phyloP scores from a whole-genome alignment of 2,888 invertebrate species.

The Xestoiulus laeticollis region DNA sequence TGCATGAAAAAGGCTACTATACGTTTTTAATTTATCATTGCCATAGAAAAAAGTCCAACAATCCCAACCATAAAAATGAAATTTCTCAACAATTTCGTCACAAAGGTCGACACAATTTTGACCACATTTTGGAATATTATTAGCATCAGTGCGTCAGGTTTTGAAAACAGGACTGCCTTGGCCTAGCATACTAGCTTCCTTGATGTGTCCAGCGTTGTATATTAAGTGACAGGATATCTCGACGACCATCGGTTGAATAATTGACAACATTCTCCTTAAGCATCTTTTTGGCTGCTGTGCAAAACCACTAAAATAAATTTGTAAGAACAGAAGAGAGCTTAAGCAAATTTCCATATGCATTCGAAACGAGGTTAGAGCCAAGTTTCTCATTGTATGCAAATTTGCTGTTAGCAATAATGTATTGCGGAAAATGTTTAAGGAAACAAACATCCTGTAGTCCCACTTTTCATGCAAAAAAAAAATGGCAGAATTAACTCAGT shows the following conservation, averaged over 20 bases:
- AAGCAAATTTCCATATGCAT: not conserved
- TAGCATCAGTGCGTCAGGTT: not conserved
- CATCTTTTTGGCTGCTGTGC: not conserved
- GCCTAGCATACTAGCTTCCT: not conserved
- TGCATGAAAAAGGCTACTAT: no score
- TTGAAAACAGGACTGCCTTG: conserved; percentile 37
- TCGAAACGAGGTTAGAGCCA: not conserved
- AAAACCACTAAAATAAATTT: not conserved
- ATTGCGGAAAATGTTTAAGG: not conserved
- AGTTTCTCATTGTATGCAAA: conserved; percentile 22
- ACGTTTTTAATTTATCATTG: no score
- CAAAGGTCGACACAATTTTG: not conserved
- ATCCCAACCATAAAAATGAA: not conserved
- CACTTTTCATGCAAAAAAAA: not conserved
- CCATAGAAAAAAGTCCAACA: not conserved
- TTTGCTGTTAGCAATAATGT: not conserved
- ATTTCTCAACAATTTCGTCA: not conserved
- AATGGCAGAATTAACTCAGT: not conserved
- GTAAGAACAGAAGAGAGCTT: not conserved
- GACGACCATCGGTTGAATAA: conserved; percentile 16
- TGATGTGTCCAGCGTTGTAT: not conserved
- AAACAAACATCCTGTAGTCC: conserved; percentile 5
- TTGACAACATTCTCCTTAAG: not conserved
- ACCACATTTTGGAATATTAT: not conserved
- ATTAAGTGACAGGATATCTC: not conserved